Conservation (phyloP, 92 coral and sea anemone genomes). For the Isaurus tuberculatus region DNA sequence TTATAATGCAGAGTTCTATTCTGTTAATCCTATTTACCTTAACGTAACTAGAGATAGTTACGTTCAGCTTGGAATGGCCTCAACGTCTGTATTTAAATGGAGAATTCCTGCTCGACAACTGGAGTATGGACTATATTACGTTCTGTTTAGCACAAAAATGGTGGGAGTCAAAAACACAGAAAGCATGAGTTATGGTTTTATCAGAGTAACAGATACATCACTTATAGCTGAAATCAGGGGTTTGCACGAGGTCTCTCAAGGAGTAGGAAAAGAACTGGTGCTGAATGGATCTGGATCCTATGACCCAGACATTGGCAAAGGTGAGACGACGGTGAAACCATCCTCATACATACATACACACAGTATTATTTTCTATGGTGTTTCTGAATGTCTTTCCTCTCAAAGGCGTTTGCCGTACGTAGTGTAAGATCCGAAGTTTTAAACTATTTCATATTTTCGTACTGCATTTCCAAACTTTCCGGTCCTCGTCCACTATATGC, state of each 20-base stretch:
- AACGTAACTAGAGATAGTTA: background rate
- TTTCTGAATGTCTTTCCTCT: no score
- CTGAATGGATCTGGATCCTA: conserved; percentile 71
- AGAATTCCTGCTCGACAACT: conserved; percentile 55
- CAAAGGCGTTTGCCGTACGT: no score
- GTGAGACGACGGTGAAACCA: conserved; percentile 9
- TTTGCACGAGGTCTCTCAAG: conserved; percentile 59
- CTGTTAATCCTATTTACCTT: conserved; percentile 43
- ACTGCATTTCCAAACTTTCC: no score
- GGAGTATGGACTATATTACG: conserved; percentile 68
- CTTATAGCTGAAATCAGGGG: conserved; percentile 72
- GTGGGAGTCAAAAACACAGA: conserved; percentile 51
- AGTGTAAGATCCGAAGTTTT: no score
- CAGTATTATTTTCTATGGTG: no score
- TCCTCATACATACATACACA: background rate
- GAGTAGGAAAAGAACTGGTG: conserved; percentile 40
- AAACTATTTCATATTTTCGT: no score
- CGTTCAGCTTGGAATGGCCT: conserved; percentile 32
- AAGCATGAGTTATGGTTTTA: conserved; percentile 58
- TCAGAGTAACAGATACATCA: conserved; percentile 65
- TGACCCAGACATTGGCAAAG: conserved; percentile 81
- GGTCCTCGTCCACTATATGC: no score
- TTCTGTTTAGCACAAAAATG: conserved; percentile 59
- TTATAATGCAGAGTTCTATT: conserved; percentile 49
- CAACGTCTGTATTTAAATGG: conserved; percentile 7